Evolutionary conservation across 2,888 invertebrate genomes (phyloP).

Genomic region (Phyllotreta striolata): DNA sequence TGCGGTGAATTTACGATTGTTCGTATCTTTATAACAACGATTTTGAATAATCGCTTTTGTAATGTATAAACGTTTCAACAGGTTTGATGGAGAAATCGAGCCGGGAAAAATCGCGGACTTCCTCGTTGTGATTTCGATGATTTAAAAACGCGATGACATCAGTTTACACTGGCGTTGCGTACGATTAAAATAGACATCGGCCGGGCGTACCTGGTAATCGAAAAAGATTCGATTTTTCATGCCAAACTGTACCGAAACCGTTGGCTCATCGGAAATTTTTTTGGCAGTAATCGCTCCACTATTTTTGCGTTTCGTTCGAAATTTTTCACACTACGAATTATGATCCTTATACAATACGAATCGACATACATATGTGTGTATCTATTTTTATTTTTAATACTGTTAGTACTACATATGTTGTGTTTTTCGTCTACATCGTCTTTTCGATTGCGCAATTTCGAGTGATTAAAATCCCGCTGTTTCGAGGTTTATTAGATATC

Average conservation of each 20-base stretch:
- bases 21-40: no score
- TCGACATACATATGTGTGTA: no score
- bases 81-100: not conserved
- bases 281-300: constrained; percentile 6
- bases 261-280: constrained; percentile 15
- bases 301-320: constrained; percentile 3
- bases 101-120: not conserved
- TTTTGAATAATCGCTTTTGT: no score
- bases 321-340: not conserved
- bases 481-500: no score
- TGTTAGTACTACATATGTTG: no score
- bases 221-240: constrained; percentile 17
- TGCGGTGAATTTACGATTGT: no score
- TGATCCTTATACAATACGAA: no score
- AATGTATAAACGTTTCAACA: no score
- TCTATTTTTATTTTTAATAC: no score
- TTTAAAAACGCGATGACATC: constrained; percentile 14
- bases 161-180: not conserved
- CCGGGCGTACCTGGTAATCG: constrained; percentile 1
- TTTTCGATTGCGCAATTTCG: no score
- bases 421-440: no score
- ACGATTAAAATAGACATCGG: constrained; percentile 16
- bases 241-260: constrained; percentile 10
- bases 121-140: not conserved
- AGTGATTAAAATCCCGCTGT: no score